Evolutionary conservation across 1,140 invertebrate species (phyloP), one percentile per base, ranked within the genome.

Genomic region (Nilaparvata lugens): DNA sequence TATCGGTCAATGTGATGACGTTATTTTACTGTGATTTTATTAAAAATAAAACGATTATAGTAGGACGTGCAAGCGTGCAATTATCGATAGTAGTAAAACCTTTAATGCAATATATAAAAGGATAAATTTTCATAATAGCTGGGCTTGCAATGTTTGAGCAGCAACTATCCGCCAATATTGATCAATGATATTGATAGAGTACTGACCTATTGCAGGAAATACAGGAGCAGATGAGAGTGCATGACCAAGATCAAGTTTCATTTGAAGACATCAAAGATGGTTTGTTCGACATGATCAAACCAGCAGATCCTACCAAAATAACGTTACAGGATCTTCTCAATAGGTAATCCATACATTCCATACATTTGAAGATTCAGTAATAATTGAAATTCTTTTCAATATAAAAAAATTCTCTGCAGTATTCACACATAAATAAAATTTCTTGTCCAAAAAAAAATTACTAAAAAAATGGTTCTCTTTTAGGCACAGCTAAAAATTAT

Each of bases 251-350:
- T 65, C 84, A 87, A 1, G 88, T 96, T 1, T 84, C 83, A 64
- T 97, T 97, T 75, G 87, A 94, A 65, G 93, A 97, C 78, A 88
- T 98, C 0, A 95, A 95, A 76, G 91, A 97, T 77, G 94, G 97
- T 77, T 93, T 98, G 66, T 97, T 97, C 78, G 95, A 98, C 75
- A 97, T 98, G 94, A 90, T 97, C 0, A 89, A 92, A 67, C 93
- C 95, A 1, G 80, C 79, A 56, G 83, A 96, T 76, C 86, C 91
- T 0, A 77, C 83, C 4, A 85, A 85, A 72, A 95, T 98, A 64
- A 96, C 93, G 0, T 74, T 96, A 1, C 81, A 88, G 68, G 95
- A 98, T 80, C 78, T 98, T 54, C 71, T 87, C 4, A 72, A 73
- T 6, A 82, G 80, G 78, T 79, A 52, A 48, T 51, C 18, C 11